Base-by-base conservation (phyloP, 2,888 invertebrate genomes). In the Pandemis heparana region DNA sequence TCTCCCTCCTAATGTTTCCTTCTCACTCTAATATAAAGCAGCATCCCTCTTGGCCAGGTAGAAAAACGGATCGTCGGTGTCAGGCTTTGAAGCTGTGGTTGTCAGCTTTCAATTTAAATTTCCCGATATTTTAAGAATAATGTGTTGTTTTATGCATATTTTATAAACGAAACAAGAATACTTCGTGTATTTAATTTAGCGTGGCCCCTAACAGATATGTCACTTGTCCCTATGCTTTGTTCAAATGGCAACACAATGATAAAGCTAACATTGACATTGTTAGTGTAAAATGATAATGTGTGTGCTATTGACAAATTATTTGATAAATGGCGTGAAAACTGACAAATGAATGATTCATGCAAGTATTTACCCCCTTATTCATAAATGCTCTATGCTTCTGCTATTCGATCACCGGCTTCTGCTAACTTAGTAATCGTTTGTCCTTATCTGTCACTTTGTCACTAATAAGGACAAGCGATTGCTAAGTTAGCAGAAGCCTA, bases 181-280 rank as follows among this genome's bases (percentile, higher is more conserved):
- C 7, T 71, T 12, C 6, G 10, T n/a, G 53, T 65, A n/a, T 53
- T 61, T 46, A 32, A 5, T 53, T 18, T 53, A 53, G 53, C 18
- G 8, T 53, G 53, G 53, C 23, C 56, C 23, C 56, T 56, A 12
- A 56, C 51, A 5, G 62, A 63, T 63, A 62, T 78, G 77, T 78
- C 79, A 79, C 79, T 75, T 74, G 65, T 74, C 76, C 77, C 78
- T 74, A 76, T 43, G 73, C 70, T 70, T 70, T 72, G 71, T 71
- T 65, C 14, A 66, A 65, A 65, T 41, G 68, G 62, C 68, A 23
- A 73, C 23, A 59, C 63, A 63, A 63, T n/a, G 16, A 72, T 39
- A 39, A 73, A 63, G 63, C 67, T 39, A 56, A 61, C 18, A 56
- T 41, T 32, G 53, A 61, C 38, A 56, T 51, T 18, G 32, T 51